Evolutionary conservation across 2,888 invertebrate genomes (phyloP).

Genomic region (Coremacera marginata): DNA sequence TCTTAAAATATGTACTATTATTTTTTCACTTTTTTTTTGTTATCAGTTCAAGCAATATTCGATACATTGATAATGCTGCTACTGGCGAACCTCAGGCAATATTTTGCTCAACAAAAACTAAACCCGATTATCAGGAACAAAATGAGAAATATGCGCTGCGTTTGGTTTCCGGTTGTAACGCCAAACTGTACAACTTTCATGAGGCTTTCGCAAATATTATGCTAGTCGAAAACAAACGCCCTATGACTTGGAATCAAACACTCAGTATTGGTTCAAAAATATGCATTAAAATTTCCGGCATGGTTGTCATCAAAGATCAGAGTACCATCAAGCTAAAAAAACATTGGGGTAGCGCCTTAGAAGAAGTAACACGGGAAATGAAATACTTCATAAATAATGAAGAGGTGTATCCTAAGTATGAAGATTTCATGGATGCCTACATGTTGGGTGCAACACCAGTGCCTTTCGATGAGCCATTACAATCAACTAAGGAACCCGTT

Average conservation of each 20-base stretch:
- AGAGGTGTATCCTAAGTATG: slow-evolving; percentile 70
- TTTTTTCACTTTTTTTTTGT: neutral
- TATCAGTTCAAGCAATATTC: slow-evolving; percentile 65
- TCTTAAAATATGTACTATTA: neutral
- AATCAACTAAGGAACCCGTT: slow-evolving; percentile 63
- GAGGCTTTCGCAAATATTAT: slow-evolving; percentile 74
- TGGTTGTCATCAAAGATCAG: slow-evolving; percentile 72
- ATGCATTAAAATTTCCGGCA: slow-evolving; percentile 74
- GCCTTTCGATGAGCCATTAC: slow-evolving; percentile 70
- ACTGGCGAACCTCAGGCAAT: slow-evolving; percentile 54
- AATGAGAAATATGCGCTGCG: slow-evolving; percentile 70
- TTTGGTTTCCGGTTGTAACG: slow-evolving; percentile 57
- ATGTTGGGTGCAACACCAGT: slow-evolving; percentile 66
- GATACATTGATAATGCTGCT: slow-evolving; percentile 62
- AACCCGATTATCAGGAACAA: slow-evolving; percentile 56
- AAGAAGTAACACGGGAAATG: slow-evolving; percentile 67
- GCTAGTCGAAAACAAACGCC: slow-evolving; percentile 72
- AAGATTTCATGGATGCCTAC: slow-evolving; percentile 72
- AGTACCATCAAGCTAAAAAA: slow-evolving; percentile 60
- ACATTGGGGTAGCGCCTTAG: slow-evolving; percentile 68
- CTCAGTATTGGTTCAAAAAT: slow-evolving; percentile 75
- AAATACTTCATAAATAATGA: slow-evolving; percentile 69
- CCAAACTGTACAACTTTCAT: slow-evolving; percentile 71
- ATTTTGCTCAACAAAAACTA: slow-evolving; percentile 51
- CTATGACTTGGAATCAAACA: slow-evolving; percentile 76